Base-by-base conservation (phyloP, 1,140 invertebrate species). In the Cherax quadricarinatus region DNA sequence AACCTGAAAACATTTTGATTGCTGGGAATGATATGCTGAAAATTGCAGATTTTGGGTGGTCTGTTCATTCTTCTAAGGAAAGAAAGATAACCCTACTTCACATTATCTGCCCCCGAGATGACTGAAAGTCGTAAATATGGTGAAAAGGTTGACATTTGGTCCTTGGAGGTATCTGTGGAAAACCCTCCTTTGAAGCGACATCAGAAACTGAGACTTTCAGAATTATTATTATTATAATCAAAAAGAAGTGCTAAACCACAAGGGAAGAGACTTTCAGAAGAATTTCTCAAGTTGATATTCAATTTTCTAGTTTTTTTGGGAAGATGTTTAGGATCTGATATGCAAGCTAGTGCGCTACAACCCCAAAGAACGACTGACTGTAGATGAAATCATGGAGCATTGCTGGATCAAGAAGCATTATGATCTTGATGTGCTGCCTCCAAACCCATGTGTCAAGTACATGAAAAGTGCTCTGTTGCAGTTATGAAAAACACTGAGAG, bases 81-180 rank as follows among this genome's bases (percentile, higher is more conserved):
- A 94, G 98, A 95, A 96, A 98, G 83, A 97, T 97, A 94, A 99
- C 98, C 10, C 94, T 99, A 99, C 99, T 1, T 95, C 99, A 83
- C 98, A 99, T 95, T 99, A 99, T 95, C 96, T 99, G 80, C 97
- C n/a, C 98, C 98, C 24, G 98, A 99, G 96, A 99, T 99, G 98
- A 97, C 97, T n/a, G 95, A 96, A 86, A 97, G 97, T 1, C 96
- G 97, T 93, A 96, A 97, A 0, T 98, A 99, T 94, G 97, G 98
- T 94, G 95, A 96, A 89, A 95, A 95, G 88, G 98, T 95, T 0
- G 98, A 99, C 95, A 96, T 98, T 30, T 99, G 98, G 98, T 98
- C 98, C 94, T 95, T 99, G 57, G 98, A 98, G 7, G 97, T 99
- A 95, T 99, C 14, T 97, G 98, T 30, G 98, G 98, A 0, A 96